Percentiles rank a stretch among this genome's conserved stretches.
Conservation (phyloP, 1,140 invertebrate genomes). For the Drosophila teissieri region DNA sequence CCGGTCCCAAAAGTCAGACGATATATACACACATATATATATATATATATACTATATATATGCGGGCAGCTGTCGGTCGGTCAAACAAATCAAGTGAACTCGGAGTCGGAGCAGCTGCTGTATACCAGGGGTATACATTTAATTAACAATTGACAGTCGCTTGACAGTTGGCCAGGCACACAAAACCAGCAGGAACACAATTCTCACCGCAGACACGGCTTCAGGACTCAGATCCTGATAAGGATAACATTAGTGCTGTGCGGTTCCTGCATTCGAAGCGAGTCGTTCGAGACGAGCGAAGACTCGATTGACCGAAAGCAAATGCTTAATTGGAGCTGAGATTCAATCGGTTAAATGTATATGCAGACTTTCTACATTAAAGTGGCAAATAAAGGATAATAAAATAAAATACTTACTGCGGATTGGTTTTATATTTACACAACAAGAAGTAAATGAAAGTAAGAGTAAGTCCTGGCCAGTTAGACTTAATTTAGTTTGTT, state of each 20-base stretch:
- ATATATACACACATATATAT: background rate
- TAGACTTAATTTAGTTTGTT: no score
- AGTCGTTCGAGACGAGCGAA: background rate
- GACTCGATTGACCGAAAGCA: background rate
- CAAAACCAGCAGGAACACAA: slow-evolving; percentile 14
- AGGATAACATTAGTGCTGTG: slow-evolving; percentile 21
- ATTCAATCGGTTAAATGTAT: no score
- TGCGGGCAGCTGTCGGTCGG: background rate
- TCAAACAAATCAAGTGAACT: slow-evolving; percentile 67
- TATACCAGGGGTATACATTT: slow-evolving; percentile 44
- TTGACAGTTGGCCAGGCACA: slow-evolving; percentile 64
- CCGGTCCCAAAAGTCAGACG: slow-evolving; percentile 17
- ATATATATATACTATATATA: background rate
- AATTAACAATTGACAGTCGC: slow-evolving; percentile 76
- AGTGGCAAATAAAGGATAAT: no score
- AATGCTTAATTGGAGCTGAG: background rate
- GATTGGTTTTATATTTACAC: no score
- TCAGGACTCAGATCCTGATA: slow-evolving; percentile 4
- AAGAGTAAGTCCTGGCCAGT: no score
- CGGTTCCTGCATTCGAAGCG: background rate
- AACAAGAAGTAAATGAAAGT: no score
- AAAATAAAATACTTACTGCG: no score
- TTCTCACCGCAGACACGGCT: slow-evolving; percentile 1
- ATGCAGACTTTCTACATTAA: no score
- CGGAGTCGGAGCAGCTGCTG: slow-evolving; percentile 48